phyloP scores from a whole-genome alignment of 2,888 invertebrate genomes.

The Malthinus flaveolus region DNA sequence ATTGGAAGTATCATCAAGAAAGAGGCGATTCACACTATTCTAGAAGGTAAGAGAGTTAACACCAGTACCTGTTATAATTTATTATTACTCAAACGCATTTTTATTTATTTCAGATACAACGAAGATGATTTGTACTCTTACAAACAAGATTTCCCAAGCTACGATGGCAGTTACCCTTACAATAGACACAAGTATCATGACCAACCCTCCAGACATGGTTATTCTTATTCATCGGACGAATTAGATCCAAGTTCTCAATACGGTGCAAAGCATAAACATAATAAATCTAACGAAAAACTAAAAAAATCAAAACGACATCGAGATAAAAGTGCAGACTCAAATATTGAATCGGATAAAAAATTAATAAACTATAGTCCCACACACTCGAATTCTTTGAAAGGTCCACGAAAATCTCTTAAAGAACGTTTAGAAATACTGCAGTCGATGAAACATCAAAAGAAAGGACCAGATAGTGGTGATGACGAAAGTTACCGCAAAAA shows the following conservation, averaged over 20 bases:
- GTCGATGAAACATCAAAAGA: not conserved
- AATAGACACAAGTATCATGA: not conserved
- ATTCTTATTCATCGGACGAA: slow-evolving; percentile 4
- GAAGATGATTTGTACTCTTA: slow-evolving; percentile 3
- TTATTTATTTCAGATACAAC: slow-evolving; percentile 5
- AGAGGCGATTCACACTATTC: no score
- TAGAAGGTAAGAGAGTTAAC: no score
- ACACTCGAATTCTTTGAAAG: not conserved
- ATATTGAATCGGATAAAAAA: not conserved
- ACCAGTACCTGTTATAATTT: not conserved
- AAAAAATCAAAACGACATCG: not conserved
- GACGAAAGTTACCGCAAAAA: not conserved
- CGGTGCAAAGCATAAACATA: not conserved
- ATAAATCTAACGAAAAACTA: not conserved
- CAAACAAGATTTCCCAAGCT: slow-evolving; percentile 1
- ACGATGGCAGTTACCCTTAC: slow-evolving; percentile 5
- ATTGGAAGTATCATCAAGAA: no score
- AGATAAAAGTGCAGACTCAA: not conserved
- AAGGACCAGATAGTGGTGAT: slow-evolving; percentile 2
- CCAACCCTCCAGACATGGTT: not conserved
- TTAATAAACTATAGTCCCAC: not conserved
- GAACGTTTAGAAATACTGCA: not conserved
- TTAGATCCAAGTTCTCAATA: not conserved
- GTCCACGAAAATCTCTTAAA: not conserved
- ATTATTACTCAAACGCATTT: not conserved